Conservation (phyloP, 1,140 invertebrate species). For the Drosophila cardini region DNA sequence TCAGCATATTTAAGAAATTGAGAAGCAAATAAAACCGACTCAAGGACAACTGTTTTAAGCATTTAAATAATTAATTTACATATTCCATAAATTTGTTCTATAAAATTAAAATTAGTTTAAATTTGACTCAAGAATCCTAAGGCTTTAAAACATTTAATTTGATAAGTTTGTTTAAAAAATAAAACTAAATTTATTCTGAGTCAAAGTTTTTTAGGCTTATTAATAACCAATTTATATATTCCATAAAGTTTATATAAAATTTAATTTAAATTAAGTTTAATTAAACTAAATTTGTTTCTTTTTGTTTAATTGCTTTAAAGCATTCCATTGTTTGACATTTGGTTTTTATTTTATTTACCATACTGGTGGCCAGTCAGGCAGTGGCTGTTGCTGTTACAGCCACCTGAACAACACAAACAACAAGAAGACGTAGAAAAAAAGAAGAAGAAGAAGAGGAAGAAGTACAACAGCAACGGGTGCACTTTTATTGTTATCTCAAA, state of each 20-base stretch:
- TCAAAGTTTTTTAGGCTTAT: neutral
- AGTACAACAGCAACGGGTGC: constrained; percentile 50
- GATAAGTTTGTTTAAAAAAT: too few relatives aligned
- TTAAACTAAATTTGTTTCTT: constrained; percentile 14
- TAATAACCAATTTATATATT: neutral
- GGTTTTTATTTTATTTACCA: constrained; percentile 66
- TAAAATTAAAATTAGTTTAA: too few relatives aligned
- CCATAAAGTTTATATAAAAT: too few relatives aligned
- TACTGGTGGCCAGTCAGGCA: constrained; percentile 40
- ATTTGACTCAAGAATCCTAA: too few relatives aligned
- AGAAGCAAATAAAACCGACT: neutral
- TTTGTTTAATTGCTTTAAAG: constrained; percentile 14
- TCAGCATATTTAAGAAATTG: too few relatives aligned
- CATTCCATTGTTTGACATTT: constrained; percentile 52
- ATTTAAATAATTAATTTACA: neutral
- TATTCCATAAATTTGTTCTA: neutral
- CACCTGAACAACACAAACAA: constrained; percentile 27
- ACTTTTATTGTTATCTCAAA: constrained; percentile 80
- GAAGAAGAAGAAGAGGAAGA: neutral
- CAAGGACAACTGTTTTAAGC: neutral
- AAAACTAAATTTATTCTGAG: too few relatives aligned
- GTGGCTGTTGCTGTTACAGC: constrained; percentile 50
- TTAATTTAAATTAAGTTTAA: too few relatives aligned
- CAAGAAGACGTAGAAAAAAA: constrained; percentile 41
- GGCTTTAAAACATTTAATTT: too few relatives aligned